phyloP scores from a whole-genome alignment of 2,797 vertebrate genomes.

The Pelodytes ibericus region DNA sequence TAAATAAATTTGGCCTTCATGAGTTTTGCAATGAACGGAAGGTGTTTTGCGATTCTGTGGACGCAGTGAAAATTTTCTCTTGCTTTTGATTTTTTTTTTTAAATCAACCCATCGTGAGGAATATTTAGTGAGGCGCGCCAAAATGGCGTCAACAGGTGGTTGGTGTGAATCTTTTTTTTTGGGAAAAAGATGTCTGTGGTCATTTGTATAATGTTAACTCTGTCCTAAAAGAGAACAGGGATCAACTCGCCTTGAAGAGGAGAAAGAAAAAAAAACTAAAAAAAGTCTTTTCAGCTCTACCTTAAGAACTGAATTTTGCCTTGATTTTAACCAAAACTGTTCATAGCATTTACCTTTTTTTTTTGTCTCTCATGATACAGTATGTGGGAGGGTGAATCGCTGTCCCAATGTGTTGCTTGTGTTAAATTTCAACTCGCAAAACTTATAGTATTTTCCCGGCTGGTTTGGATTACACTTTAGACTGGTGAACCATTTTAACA shows the following conservation, averaged over 20 bases:
- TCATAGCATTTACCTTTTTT: conserved; percentile 42
- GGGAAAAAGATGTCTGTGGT: conserved; percentile 69
- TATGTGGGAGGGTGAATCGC: conserved; percentile 44
- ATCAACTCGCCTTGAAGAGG: conserved; percentile 59
- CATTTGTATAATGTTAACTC: conserved; percentile 64
- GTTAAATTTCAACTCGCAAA: conserved; percentile 43
- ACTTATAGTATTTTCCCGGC: conserved; percentile 47
- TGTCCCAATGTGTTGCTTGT: conserved; percentile 47
- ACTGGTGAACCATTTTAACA: conserved; percentile 34
- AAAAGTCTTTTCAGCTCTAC: conserved; percentile 39
- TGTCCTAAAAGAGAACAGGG: conserved; percentile 64
- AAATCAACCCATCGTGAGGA: conserved; percentile 67
- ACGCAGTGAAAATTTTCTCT: conserved; percentile 80
- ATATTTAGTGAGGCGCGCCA: conserved; percentile 61
- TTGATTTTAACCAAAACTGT: conserved; percentile 56
- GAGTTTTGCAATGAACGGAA: conserved; percentile 69
- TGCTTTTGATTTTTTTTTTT: conserved; percentile 69
- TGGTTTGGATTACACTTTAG: conserved; percentile 52
- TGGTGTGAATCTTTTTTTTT: conserved; percentile 57
- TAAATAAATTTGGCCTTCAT: conserved; percentile 83
- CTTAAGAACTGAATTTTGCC: conserved; percentile 47
- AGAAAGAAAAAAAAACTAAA: neutral
- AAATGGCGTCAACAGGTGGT: conserved; percentile 59
- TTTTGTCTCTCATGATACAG: conserved; percentile 47
- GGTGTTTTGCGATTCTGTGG: conserved; percentile 72